Evolutionary conservation across 2,113 vertebrate species (phyloP).

Genomic region (Camelus dromedarius): DNA sequence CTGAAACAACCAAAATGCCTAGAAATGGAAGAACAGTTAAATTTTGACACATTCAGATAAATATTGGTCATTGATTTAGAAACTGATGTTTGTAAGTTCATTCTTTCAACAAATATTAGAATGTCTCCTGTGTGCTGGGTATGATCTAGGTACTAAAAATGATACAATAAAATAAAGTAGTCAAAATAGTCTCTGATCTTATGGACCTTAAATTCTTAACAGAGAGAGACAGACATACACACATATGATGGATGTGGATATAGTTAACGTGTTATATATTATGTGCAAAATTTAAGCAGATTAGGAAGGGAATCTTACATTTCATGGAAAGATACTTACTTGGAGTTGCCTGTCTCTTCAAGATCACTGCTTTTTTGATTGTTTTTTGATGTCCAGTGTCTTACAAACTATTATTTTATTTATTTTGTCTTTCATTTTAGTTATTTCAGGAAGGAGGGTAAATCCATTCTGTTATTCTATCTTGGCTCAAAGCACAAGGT

Average conservation of each 20-base stretch:
- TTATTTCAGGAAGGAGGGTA: background rate
- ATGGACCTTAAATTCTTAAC: background rate
- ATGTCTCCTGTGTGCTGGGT: background rate
- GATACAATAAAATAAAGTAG: background rate
- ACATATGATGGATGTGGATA: background rate
- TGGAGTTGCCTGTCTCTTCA: background rate
- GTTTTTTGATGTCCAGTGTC: too few species aligned
- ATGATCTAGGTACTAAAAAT: background rate
- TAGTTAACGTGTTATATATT: background rate
- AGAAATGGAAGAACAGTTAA: background rate
- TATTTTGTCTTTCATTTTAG: too few species aligned
- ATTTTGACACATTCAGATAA: slow-evolving; percentile 13
- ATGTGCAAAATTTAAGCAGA: background rate
- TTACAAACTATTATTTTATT: too few species aligned
- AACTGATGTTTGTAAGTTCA: background rate
- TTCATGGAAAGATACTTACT: background rate
- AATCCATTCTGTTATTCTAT: background rate
- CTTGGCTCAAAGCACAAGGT: background rate
- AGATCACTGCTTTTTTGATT: background rate
- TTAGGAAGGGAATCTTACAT: background rate
- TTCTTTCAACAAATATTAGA: background rate
- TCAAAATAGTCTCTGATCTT: background rate
- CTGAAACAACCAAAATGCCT: background rate
- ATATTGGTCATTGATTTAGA: slow-evolving; percentile 8
- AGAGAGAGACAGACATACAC: background rate